These are phyloP conservation scores for Eulemur albifrons DNA, from an alignment of 2,797 vertebrate genomes.

Conservation along the genomic window DNA sequence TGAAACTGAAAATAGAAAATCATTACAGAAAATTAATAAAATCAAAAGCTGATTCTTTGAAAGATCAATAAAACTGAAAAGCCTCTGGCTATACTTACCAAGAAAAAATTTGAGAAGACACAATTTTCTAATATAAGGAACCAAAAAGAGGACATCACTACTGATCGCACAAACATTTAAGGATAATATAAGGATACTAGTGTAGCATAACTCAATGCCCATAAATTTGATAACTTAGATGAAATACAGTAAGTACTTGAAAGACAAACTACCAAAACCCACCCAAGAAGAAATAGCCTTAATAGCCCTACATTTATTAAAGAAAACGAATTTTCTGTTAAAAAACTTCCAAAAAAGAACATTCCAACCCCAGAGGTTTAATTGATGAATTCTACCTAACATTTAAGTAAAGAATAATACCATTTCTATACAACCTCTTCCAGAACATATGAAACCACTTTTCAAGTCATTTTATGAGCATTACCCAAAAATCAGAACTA, in stretches of 20 bases:
- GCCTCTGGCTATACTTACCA: neutral
- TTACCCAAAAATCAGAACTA: neutral
- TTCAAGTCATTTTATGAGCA: neutral
- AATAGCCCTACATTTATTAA: neutral
- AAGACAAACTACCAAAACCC: slow-evolving; percentile 23
- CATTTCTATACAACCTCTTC: neutral
- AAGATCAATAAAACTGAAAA: neutral
- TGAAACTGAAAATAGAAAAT: neutral
- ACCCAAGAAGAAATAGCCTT: neutral
- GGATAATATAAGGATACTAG: neutral
- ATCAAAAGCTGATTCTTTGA: neutral
- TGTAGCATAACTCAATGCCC: neutral
- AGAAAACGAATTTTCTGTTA: neutral
- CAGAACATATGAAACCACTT: neutral
- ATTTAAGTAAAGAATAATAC: neutral
- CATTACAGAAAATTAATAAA: neutral
- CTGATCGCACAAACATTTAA: neutral
- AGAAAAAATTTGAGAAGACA: neutral
- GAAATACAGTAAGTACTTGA: neutral
- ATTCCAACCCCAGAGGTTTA: neutral
- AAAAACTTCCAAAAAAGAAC: neutral
- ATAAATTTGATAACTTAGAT: neutral
- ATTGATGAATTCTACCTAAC: neutral
- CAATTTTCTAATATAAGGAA: neutral
- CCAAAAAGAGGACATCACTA: neutral